Evolutionary conservation across 2,797 vertebrate species (phyloP).

Genomic region (Eleutherodactylus coqui): DNA sequence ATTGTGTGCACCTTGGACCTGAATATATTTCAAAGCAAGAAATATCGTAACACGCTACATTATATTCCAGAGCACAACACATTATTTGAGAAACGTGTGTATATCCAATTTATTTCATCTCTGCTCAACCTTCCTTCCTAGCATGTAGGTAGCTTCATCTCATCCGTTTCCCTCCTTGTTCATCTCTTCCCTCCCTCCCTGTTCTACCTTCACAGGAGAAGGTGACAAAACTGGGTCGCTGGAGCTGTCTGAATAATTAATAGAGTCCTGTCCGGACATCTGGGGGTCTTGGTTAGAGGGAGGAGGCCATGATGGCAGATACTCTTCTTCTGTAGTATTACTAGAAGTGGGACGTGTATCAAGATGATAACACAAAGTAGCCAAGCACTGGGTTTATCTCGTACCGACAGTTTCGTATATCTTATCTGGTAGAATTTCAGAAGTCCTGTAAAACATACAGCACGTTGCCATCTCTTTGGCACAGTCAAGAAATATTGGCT

Average conservation of each 20-base stretch:
- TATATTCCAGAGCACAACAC: conserved; percentile 30
- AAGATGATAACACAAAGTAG: conserved; percentile 15
- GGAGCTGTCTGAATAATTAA: conserved; percentile 79
- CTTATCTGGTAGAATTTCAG: conserved; percentile 12
- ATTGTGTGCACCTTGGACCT: conserved; percentile 2
- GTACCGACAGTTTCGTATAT: conserved; percentile 19
- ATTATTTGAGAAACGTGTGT: conserved; percentile 74
- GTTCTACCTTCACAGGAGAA: conserved; percentile 73
- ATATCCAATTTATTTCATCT: conserved; percentile 36
- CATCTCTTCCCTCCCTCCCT: conserved; percentile 15
- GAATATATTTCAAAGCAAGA: conserved; percentile 45
- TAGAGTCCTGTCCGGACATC: conserved; percentile 61
- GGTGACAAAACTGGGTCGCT: conserved; percentile 80
- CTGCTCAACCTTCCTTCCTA: background rate
- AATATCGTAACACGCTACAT: conserved; percentile 26
- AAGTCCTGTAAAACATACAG: conserved; percentile 11
- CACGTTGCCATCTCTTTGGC: conserved; percentile 41
- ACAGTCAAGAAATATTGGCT: background rate
- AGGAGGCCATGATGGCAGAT: conserved; percentile 15
- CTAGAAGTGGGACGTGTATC: background rate
- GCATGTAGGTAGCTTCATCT: background rate
- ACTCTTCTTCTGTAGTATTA: conserved; percentile 16
- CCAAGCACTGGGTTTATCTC: conserved; percentile 2
- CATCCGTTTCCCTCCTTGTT: conserved; percentile 11
- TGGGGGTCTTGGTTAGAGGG: conserved; percentile 44